These are phyloP conservation scores for Morone saxatilis DNA, from an alignment of 2,113 vertebrate species.

Conservation along the genomic window DNA sequence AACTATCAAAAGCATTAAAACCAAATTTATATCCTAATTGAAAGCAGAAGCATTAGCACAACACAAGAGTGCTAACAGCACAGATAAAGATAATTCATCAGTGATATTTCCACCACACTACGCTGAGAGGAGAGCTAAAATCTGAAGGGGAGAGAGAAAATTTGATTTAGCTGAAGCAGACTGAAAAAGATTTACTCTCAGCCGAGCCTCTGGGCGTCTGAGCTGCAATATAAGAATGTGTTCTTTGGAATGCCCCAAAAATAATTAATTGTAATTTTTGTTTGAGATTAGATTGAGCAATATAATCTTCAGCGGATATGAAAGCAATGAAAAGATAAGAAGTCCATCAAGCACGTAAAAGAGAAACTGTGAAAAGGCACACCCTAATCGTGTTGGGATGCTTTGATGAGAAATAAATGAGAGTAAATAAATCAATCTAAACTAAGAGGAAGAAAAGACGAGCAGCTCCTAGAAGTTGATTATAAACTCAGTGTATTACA, in stretches of 20 bases:
- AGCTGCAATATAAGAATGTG: constrained; percentile 23
- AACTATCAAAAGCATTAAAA: constrained; percentile 42
- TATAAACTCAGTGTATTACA: constrained; percentile 10
- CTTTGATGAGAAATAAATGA: constrained; percentile 63
- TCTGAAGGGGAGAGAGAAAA: constrained; percentile 35
- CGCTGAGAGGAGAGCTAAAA: background rate
- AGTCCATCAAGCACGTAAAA: constrained; percentile 53
- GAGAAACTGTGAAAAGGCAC: constrained; percentile 40
- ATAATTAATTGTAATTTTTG: constrained; percentile 60
- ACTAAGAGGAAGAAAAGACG: constrained; percentile 3
- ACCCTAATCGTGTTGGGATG: constrained; percentile 48
- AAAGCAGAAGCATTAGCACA: constrained; percentile 5
- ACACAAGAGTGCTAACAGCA: constrained; percentile 13
- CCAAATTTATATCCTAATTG: constrained; percentile 28
- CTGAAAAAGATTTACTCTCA: constrained; percentile 43
- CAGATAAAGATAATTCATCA: constrained; percentile 45
- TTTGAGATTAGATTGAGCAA: constrained; percentile 59
- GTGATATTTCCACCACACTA: constrained; percentile 15
- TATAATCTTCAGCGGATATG: constrained; percentile 43
- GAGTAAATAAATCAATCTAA: constrained; percentile 60
- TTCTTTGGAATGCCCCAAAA: constrained; percentile 25
- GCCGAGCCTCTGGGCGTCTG: constrained; percentile 46
- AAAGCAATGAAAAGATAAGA: constrained; percentile 55
- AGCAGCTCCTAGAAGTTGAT: constrained; percentile 36
- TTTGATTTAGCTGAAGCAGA: constrained; percentile 39